Conservation (phyloP, 2,888 invertebrate species). For the Tipula unca region DNA sequence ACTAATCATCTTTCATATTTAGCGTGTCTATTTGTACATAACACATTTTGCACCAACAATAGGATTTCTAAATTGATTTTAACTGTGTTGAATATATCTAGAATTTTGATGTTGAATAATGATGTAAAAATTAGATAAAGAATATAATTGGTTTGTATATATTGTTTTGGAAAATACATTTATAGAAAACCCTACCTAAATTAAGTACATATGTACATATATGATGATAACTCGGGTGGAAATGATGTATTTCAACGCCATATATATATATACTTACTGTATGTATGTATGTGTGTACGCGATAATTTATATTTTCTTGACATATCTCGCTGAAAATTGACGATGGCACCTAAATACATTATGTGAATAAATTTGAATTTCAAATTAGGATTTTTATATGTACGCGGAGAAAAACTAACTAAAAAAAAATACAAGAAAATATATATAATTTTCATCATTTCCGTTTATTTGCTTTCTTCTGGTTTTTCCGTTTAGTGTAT, state of each 20-base stretch:
- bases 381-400: neutral
- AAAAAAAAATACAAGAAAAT: neutral
- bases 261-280: neutral
- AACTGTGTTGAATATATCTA: constrained; percentile 2
- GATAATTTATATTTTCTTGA: neutral
- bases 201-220: neutral
- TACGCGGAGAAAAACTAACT: neutral
- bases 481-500: neutral
- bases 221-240: neutral
- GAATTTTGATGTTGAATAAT: neutral
- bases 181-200: neutral
- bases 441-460: neutral
- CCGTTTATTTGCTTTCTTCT: neutral
- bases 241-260: neutral
- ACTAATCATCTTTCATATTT: constrained; percentile 9
- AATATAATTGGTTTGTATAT: neutral
- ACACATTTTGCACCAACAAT: neutral
- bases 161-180: neutral
- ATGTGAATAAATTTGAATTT: neutral
- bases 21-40: neutral
- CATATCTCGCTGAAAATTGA: neutral
- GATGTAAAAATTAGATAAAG: neutral
- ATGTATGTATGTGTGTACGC: neutral
- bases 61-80: neutral
- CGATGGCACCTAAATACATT: neutral